These are phyloP conservation scores for Myotis lucifugus DNA, from an alignment of 2,113 vertebrate genomes.

Conservation along the genomic window DNA sequence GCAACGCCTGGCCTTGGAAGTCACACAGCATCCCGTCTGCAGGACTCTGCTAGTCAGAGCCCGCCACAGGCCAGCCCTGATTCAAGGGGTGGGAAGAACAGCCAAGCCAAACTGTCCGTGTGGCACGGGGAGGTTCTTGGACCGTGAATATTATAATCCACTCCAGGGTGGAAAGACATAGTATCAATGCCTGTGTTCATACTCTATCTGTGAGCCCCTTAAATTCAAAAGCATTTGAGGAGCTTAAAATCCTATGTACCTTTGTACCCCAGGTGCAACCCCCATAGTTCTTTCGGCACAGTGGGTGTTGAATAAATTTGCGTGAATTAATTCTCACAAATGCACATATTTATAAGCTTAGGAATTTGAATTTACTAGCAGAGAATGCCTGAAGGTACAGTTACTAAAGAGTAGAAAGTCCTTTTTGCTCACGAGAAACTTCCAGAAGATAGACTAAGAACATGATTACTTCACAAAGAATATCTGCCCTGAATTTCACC, in stretches of 20 bases:
- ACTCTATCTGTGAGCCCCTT: not conserved
- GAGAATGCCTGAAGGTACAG: not conserved
- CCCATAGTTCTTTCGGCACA: not conserved
- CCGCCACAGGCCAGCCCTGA: not conserved
- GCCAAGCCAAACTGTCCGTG: not conserved
- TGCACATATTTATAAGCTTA: not conserved
- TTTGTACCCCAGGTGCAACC: not conserved
- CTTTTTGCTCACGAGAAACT: not conserved
- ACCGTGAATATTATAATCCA: not conserved
- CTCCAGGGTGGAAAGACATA: not conserved
- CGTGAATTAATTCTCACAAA: not conserved
- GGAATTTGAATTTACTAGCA: not conserved
- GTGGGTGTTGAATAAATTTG: not conserved
- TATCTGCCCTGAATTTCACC: not conserved
- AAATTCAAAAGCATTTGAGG: constrained; percentile 24
- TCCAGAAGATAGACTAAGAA: not conserved
- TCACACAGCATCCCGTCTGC: not conserved
- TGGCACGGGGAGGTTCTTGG: not conserved
- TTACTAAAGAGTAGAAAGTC: not conserved
- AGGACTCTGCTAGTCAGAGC: not conserved
- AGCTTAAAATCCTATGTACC: not conserved
- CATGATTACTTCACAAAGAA: not conserved
- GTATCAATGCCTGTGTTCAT: not conserved
- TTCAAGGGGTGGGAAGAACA: not conserved
- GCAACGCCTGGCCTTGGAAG: not conserved